Base-by-base conservation (phyloP, 1,140 invertebrate species). In the Aphidius gifuensis region DNA sequence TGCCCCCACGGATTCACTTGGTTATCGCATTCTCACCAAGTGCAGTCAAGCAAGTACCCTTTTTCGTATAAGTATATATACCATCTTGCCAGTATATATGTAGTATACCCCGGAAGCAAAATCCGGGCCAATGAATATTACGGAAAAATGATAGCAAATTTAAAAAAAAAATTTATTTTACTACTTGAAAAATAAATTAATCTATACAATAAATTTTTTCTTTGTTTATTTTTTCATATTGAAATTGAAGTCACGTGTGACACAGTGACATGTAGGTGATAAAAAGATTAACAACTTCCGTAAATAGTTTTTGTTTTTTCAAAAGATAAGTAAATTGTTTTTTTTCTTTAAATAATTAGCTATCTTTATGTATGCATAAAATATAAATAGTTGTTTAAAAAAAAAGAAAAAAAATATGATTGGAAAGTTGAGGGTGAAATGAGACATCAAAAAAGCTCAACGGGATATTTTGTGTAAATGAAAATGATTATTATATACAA, bases 1-100 rank as follows among this genome's bases (percentile, higher is more conserved):
- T 66, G 62, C 60, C 49, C 60, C 38, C 53, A 40, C n/a, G 39
- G 59, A 64, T 61, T 69, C 64, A 60, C 63, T 64, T 11, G 9
- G 60, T 68, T 73, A 73, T 73, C 64, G 44, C 45, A 40, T 58
- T 39, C 45, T 58, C 6, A 49, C 53, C 50, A 16, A 11, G 40
- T 11, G 39, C 38, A 43, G 2, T 39, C 43, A 9, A 43, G 53
- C 32, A 6, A 16, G 16, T 51, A 51, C 49, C 23, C 49, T 38
- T 38, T 51, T 51, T 6, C 7, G 49, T 51, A 1, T 16, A 16
- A 0, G 16, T 16, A 16, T 16, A 16, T 16, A 16, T 16, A 16
- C 16, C 16, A 16, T 16, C 16, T 16, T 16, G 16, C 16, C 16
- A 16, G 16, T 51, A 6, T 51, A 21, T 51, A 7, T 51, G 38